phyloP scores from a whole-genome alignment of 2,113 vertebrate genomes.

The Circaetus gallicus region DNA sequence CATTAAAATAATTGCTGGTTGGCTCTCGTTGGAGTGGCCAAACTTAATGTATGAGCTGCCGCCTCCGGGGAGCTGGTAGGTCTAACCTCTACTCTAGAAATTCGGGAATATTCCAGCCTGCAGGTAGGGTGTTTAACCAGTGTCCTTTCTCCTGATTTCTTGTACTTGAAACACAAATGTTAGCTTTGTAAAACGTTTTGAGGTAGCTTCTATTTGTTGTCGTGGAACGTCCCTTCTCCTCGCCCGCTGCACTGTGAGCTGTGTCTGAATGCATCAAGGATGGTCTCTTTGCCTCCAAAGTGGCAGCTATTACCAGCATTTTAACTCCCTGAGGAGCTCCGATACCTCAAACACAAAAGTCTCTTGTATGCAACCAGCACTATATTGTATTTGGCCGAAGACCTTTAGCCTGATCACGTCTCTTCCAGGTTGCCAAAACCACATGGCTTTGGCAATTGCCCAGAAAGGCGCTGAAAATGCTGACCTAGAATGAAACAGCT shows the following conservation, averaged over 20 bases:
- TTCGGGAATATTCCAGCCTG: background rate
- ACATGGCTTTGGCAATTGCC: background rate
- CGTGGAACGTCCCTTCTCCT: background rate
- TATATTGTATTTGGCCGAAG: background rate
- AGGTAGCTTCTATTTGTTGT: background rate
- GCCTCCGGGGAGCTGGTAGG: background rate
- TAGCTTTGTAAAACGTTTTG: accelerated
- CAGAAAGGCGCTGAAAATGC: background rate
- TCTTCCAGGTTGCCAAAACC: constrained; percentile 20
- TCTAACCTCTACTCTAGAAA: constrained; percentile 27
- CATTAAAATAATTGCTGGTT: constrained; percentile 46
- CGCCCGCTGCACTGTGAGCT: accelerated
- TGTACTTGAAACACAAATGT: background rate
- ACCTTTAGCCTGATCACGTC: constrained; percentile 7
- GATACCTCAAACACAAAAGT: background rate
- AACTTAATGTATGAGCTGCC: constrained; percentile 6
- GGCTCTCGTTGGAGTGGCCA: background rate
- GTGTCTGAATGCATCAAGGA: background rate
- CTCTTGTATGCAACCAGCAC: background rate
- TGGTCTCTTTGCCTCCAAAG: background rate
- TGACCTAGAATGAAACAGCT: constrained; percentile 47
- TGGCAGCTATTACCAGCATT: background rate
- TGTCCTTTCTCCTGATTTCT: background rate
- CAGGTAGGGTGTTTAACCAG: constrained; percentile 20
- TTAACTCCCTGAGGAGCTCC: background rate